Conservation (phyloP, 2,797 vertebrate genomes). For the Nasua narica region DNA sequence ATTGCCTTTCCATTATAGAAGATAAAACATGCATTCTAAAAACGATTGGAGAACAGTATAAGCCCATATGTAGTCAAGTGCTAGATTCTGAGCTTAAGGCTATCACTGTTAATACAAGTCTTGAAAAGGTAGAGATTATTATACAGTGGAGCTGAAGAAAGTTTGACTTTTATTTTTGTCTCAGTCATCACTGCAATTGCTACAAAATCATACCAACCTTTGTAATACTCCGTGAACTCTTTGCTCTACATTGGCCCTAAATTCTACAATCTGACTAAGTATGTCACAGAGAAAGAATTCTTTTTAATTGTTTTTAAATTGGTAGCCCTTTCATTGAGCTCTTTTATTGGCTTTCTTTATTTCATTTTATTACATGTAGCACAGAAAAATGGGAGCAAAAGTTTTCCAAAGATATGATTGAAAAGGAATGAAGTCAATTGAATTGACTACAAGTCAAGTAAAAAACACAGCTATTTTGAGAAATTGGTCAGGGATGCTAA, state of each 20-base stretch:
- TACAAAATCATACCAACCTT: constrained; percentile 12
- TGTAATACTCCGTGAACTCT: neutral
- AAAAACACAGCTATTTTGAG: neutral
- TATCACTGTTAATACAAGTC: neutral
- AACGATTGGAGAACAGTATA: neutral
- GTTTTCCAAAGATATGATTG: neutral
- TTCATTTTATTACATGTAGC: neutral
- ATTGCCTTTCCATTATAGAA: neutral
- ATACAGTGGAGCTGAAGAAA: neutral
- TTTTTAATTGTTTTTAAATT: constrained; percentile 35
- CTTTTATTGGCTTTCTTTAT: neutral
- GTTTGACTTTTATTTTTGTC: neutral
- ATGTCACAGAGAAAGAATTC: neutral
- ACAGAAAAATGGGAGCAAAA: neutral
- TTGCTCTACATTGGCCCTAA: neutral
- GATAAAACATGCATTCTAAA: neutral
- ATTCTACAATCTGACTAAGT: neutral
- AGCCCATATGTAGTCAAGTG: neutral
- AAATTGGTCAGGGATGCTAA: neutral
- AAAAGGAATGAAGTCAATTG: no score
- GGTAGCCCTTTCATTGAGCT: neutral
- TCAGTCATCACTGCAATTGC: neutral
- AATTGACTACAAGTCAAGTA: no score
- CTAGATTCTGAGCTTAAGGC: neutral
- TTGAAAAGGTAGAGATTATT: neutral